Evolutionary conservation across 2,888 invertebrate genomes (phyloP), one percentile per base, ranked within the genome.

Genomic region (Eugnorisma glareosa): DNA sequence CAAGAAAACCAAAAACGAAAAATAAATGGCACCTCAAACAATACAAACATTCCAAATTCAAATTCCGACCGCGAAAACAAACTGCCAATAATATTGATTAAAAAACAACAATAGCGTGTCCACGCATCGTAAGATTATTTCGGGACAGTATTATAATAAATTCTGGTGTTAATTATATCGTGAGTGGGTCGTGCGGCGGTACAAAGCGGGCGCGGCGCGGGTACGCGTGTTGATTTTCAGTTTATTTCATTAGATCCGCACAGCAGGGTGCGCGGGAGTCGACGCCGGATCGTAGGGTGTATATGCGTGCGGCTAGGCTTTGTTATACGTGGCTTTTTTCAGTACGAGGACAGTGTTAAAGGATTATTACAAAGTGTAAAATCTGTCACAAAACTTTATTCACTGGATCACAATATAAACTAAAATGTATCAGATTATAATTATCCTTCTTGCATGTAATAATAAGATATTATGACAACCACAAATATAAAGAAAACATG

Each of bases 231-330:
- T 97, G 97, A 96, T 96, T 97, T 97, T 97, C 96, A 96, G 96
- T 96, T 96, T 97, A 97, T 97, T 97, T 97, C 97, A 97, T 97
- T 97, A 97, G 96, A 94, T 92, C 91, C 88, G 90, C 96, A 93
- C 97, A 89, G 95, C 96, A 94, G 97, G 96, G 94, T 89, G 94
- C 94, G 92, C 90, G 81, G 90, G 93, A 91, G 91, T 92, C 90
- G 92, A 90, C 88, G 90, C 90, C 86, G 91, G 80, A 79, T 67
- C 81, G 89, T 93, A 93, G 90, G 90, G 93, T 92, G 90, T 78
- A 92, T 82, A 85, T 80, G 66, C 43, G 59, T 43, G 11, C n/a
- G 21, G 67, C 61, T 85, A 83, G 68, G 67, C 24, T 66, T 59
- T 31, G 37, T 73, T 45, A 59, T 48, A 28, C 13, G 8, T 1